phyloP scores from a whole-genome alignment of 2,113 vertebrate species.

The Aix galericulata region DNA sequence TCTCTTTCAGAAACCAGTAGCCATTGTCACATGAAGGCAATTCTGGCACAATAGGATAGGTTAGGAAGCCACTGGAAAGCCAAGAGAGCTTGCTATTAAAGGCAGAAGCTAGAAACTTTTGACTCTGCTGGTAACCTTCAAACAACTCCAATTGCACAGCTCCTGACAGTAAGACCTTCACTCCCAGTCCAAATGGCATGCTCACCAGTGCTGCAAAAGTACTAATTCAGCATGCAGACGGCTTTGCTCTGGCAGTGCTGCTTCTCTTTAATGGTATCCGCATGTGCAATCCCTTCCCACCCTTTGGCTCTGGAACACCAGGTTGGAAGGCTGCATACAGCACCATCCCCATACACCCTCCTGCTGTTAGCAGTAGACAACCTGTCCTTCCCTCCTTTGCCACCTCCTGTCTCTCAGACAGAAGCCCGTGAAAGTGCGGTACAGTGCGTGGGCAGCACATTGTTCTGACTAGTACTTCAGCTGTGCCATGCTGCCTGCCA shows the following conservation, averaged over 20 bases:
- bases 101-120: not conserved
- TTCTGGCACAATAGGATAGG: not conserved
- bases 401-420: constrained; percentile 44
- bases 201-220: not conserved
- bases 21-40: not conserved
- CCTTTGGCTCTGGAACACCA: not conserved
- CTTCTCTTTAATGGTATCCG: not conserved
- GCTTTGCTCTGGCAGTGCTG: not conserved
- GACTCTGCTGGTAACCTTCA: not conserved
- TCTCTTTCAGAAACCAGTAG: not conserved
- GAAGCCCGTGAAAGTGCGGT: not conserved
- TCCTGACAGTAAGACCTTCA: not conserved
- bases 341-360: constrained; percentile 16
- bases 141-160: not conserved
- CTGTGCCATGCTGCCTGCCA: not conserved
- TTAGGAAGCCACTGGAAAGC: not conserved
- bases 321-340: constrained; percentile 28
- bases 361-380: constrained; percentile 38
- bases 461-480: constrained; percentile 48
- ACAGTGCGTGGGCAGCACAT: not conserved
- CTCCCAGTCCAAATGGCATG: not conserved
- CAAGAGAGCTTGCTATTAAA: not conserved
- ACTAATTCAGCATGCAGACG: not conserved
- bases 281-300: not conserved
- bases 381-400: constrained; percentile 5